phyloP scores from a whole-genome alignment of 2,888 invertebrate genomes.

The Rhingia campestris region DNA sequence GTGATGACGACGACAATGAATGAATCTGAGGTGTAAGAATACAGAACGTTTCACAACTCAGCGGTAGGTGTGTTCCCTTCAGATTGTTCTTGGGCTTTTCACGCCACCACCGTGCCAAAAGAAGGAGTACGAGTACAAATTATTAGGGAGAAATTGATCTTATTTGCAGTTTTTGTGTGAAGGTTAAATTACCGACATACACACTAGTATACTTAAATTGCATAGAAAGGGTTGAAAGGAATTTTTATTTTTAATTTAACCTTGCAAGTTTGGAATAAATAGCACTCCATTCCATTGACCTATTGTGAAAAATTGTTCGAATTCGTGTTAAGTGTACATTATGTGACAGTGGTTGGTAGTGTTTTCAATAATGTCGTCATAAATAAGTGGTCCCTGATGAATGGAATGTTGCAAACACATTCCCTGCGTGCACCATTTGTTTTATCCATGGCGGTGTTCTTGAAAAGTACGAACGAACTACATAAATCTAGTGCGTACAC shows the following conservation, averaged over 20 bases:
- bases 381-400: neutral
- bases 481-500: neutral
- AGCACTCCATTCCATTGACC: slow-evolving; percentile 11
- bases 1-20: slow-evolving; percentile 34
- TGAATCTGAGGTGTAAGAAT: slow-evolving; percentile 29
- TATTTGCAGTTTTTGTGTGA: neutral
- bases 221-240: neutral
- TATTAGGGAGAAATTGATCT: slow-evolving; percentile 36
- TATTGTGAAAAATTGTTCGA: neutral
- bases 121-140: slow-evolving; percentile 10
- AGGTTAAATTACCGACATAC: neutral
- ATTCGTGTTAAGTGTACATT: slow-evolving; percentile 32
- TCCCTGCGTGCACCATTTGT: slow-evolving; percentile 39
- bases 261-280: neutral
- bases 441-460: neutral
- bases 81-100: slow-evolving; percentile 27
- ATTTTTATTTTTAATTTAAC: slow-evolving; percentile 20
- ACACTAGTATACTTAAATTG: too few relatives aligned
- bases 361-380: neutral
- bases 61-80: too few relatives aligned
- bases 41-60: slow-evolving; percentile 42
- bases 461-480: neutral
- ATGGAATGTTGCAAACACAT: slow-evolving; percentile 16
- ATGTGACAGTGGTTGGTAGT: neutral
- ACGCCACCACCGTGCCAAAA: neutral